Evolutionary conservation across 1,140 invertebrate genomes (phyloP), one percentile per base, ranked within the genome.

Genomic region (Physella acuta): DNA sequence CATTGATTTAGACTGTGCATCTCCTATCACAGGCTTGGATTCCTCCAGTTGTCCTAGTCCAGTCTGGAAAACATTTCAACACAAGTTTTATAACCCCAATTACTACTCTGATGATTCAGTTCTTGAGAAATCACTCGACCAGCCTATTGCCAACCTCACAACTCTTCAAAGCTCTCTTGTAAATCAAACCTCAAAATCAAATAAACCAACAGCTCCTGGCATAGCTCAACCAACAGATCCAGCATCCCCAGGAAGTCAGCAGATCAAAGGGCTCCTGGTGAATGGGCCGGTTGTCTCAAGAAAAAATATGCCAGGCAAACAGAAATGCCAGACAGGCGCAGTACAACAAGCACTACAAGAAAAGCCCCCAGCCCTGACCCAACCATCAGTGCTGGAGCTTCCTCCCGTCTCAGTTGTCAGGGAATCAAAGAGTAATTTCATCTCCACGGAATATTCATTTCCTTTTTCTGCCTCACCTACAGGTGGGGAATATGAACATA

Each of bases 401-500:
- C 36, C 72, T 24, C 53, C 74, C 2, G 74, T 73, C 36, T 75
- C 76, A 30, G 75, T 81, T 28, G 70, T 75, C 28, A 60, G 80
- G 63, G 80, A 80, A 44, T 70, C 67, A 8, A 68, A 75, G 36
- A 68, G 75, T 33, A 69, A 66, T n/a, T 75, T 71, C 3, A 36
- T 36, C 11, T 52, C 67, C 5, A 71, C 51, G 53, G 71, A 77
- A 36, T 81, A 80, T 65, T 73, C 72, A n/a, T 81, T 72, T 60
- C 80, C 80, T 33, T 81, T 80, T 71, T 75, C 76, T 1, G 55
- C 70, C 31, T 44, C 59, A n/a, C 56, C 58, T 24, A 55, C 39
- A 11, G 59, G 67, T n/a, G 36, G 24, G 2, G 73, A 76, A 28
- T 73, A 71, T 64, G 79, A 81, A 63, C 76, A 81, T 70, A 72